These are phyloP conservation scores for Perognathus longimembris DNA, from an alignment of 2,113 vertebrate species.

Conservation along the genomic window DNA sequence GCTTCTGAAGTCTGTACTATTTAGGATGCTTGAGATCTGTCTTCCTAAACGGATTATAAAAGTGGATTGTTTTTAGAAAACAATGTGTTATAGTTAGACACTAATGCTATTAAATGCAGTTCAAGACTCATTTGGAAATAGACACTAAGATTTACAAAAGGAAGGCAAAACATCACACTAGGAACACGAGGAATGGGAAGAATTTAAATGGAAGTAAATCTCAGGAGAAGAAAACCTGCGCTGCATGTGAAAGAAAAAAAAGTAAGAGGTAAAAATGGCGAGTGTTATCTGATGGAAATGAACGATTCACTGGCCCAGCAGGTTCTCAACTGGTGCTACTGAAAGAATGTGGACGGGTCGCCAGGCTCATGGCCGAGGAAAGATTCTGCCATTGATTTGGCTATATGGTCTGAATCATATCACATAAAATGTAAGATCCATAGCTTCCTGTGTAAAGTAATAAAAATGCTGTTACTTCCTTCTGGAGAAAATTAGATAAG, in stretches of 20 bases:
- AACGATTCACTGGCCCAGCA: not conserved
- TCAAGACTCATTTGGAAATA: not conserved
- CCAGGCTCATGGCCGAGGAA: not conserved
- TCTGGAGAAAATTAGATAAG: not conserved
- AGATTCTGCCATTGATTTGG: not conserved
- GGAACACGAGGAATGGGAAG: not conserved
- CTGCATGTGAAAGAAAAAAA: not conserved
- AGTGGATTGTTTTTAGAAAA: not conserved
- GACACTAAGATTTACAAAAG: not conserved
- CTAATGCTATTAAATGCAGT: not conserved
- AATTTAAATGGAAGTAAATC: conserved; percentile 14
- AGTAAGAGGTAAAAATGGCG: not conserved
- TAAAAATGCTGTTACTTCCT: conserved; percentile 23
- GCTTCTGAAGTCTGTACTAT: not conserved
- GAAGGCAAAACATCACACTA: not conserved
- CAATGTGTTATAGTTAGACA: not conserved
- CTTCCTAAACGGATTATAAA: not conserved
- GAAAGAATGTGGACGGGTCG: not conserved
- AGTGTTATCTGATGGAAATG: not conserved
- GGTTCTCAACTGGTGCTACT: not conserved
- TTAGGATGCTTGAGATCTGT: not conserved
- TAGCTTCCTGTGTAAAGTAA: not conserved
- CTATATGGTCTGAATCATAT: not conserved
- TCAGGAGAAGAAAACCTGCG: not conserved
- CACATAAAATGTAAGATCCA: not conserved